A percentile compares a stretch with the other conserved stretches of the same genome.
Conservation (phyloP, 2,797 vertebrate genomes). For the Gadopsis marmoratus region DNA sequence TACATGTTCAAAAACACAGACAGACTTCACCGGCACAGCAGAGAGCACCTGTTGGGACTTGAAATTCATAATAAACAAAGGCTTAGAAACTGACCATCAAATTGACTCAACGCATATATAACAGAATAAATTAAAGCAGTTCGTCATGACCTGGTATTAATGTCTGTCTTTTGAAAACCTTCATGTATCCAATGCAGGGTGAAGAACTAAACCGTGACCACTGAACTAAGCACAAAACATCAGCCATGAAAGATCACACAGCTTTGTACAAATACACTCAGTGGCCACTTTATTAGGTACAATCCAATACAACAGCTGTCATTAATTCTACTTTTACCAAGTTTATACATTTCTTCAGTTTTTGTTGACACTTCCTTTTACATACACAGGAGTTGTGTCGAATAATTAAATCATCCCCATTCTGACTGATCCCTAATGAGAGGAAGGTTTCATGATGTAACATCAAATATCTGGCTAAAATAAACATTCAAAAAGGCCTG, state of each 20-base stretch:
- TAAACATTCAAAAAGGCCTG: background rate
- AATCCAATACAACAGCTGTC: background rate
- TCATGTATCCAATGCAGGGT: background rate
- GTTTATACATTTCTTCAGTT: background rate
- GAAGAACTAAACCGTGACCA: background rate
- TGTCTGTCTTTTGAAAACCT: constrained; percentile 21
- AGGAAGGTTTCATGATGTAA: background rate
- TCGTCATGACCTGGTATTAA: constrained; percentile 21
- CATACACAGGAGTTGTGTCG: background rate
- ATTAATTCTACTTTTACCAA: constrained; percentile 3
- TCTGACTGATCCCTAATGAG: background rate
- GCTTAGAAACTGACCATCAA: constrained; percentile 20
- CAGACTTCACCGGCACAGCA: background rate
- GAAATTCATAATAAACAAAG: constrained; percentile 16
- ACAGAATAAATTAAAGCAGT: constrained; percentile 18
- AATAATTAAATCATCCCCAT: background rate
- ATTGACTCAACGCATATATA: background rate
- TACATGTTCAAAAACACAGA: constrained; percentile 19
- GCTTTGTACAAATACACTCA: background rate
- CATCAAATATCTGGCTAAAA: background rate
- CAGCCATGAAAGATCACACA: background rate
- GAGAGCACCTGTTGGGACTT: constrained; percentile 56
- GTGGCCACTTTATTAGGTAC: constrained; percentile 11
- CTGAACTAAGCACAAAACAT: background rate
- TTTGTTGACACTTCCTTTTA: background rate